Percentiles rank a stretch among this genome's conserved stretches.
These are phyloP conservation scores for Glomeris marginata DNA, from an alignment of 2,888 invertebrate species.

Conservation along the genomic window DNA sequence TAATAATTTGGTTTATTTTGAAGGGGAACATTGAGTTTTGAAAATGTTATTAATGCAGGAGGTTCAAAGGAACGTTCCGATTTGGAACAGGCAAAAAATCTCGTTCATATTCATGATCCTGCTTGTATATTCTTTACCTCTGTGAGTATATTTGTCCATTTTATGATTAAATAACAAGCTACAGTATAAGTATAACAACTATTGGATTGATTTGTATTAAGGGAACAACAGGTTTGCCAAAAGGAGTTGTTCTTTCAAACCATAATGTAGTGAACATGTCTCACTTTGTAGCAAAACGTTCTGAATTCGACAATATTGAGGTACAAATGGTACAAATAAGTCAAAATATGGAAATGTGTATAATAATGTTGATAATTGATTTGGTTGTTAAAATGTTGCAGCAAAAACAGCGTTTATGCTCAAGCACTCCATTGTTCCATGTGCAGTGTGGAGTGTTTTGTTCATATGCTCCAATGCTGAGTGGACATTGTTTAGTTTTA, in stretches of 20 bases:
- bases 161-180: no score
- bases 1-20: conserved; percentile 16
- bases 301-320: background rate
- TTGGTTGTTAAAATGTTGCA: no score
- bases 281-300: background rate
- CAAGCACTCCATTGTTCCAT: no score
- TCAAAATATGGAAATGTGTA: no score
- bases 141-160: conserved; percentile 25
- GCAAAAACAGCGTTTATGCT: no score
- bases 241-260: conserved; percentile 56
- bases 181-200: conserved; percentile 1
- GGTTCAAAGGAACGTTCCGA: conserved; percentile 17
- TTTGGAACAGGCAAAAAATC: conserved; percentile 34
- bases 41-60: conserved; percentile 22
- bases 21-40: conserved; percentile 34
- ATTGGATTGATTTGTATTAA: conserved; percentile 20
- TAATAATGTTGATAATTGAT: no score
- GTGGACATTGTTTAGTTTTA: conserved; percentile 30
- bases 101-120: conserved; percentile 47
- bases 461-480: background rate
- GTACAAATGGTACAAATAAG: no score
- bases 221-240: conserved; percentile 67
- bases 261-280: conserved; percentile 51
- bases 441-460: no score
- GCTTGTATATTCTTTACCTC: conserved; percentile 73